Evolutionary conservation across 2,888 invertebrate species (phyloP).

Genomic region (Coelopa pilipes): DNA sequence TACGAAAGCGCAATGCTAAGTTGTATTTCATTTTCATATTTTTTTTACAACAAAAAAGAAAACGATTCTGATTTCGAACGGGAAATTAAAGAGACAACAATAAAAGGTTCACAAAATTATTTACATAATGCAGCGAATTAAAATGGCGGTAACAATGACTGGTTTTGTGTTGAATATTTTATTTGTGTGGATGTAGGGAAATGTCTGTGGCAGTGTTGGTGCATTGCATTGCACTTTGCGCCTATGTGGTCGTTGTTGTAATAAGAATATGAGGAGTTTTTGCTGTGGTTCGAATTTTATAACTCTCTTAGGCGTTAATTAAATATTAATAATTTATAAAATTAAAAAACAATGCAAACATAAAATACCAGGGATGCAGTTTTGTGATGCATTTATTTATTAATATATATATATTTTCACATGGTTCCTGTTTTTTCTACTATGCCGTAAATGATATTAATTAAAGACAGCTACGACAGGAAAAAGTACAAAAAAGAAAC

Average conservation of each 20-base stretch:
- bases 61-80: background rate
- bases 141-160: background rate
- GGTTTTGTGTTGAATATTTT: background rate
- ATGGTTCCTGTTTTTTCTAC: background rate
- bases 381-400: slow-evolving; percentile 28
- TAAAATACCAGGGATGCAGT: slow-evolving; percentile 35
- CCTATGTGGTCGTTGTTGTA: background rate
- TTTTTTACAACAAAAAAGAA: slow-evolving; percentile 18
- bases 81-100: slow-evolving; percentile 13
- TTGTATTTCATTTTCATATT: slow-evolving; percentile 4
- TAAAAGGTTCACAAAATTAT: slow-evolving; percentile 23
- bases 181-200: background rate
- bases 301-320: too few relatives aligned
- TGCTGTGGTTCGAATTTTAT: too few relatives aligned
- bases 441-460: slow-evolving; percentile 36
- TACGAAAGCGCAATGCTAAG: slow-evolving; percentile 1
- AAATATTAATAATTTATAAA: background rate
- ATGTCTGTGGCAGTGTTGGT: background rate
- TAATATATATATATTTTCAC: too few relatives aligned
- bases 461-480: slow-evolving; percentile 32
- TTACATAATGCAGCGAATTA: slow-evolving; percentile 15
- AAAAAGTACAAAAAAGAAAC: background rate
- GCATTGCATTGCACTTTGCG: slow-evolving; percentile 21
- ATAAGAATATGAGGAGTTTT: background rate
- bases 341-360: slow-evolving; percentile 6